Conservation (phyloP, 2,888 invertebrate species). For the Torymus auratus region DNA sequence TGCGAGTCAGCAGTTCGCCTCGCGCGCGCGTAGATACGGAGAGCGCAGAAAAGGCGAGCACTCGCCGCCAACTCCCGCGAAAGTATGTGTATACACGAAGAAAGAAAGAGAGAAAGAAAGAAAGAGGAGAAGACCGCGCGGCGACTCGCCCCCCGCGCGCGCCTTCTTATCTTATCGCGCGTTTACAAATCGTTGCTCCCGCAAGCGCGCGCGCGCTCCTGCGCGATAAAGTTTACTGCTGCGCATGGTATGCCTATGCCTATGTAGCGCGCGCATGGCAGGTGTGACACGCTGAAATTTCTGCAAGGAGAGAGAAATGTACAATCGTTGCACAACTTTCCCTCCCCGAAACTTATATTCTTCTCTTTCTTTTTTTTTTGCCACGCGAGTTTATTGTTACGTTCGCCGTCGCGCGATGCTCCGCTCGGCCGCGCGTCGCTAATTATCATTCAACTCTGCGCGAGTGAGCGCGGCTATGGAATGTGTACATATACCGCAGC, state of each 20-base stretch:
- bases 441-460: slow-evolving; percentile 35
- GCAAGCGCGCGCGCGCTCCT: neutral
- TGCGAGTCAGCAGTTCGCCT: slow-evolving; percentile 38
- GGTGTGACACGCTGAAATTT: too few species aligned
- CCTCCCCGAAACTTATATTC: too few species aligned
- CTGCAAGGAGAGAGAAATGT: too few species aligned
- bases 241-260: too few species aligned
- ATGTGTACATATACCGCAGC: too few species aligned
- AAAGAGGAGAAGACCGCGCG: slow-evolving; percentile 27
- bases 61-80: slow-evolving; percentile 36
- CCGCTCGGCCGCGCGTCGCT: neutral
- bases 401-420: neutral
- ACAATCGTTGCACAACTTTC: too few species aligned
- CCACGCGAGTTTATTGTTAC: neutral
- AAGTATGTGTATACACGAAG: neutral
- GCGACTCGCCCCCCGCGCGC: neutral
- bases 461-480: neutral
- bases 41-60: slow-evolving; percentile 18
- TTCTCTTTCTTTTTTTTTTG: neutral
- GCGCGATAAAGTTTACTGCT: slow-evolving; percentile 55
- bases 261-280: too few species aligned
- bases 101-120: slow-evolving; percentile 28
- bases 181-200: slow-evolving; percentile 61
- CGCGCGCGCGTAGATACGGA: neutral
- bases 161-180: slow-evolving; percentile 61